These are phyloP conservation scores for Pycnonotus jocosus DNA, from an alignment of 2,113 vertebrate genomes.

Conservation along the genomic window DNA sequence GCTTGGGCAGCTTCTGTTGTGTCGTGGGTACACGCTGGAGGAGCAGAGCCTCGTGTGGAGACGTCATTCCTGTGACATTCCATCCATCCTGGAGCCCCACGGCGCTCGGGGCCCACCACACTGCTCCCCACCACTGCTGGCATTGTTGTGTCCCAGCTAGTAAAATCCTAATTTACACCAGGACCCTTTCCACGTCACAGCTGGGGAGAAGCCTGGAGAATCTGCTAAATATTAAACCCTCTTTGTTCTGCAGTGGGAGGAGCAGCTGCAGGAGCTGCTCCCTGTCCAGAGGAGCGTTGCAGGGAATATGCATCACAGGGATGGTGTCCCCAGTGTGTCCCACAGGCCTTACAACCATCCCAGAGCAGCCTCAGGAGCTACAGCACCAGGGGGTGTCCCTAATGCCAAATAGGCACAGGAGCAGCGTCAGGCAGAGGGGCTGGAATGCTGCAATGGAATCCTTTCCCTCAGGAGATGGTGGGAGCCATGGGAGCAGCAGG, in stretches of 20 bases:
- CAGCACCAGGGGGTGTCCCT: neutral
- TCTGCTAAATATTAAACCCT: neutral
- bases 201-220: neutral
- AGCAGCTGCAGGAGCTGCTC: neutral
- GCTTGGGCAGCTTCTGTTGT: neutral
- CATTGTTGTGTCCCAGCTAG: neutral
- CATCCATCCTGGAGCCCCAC: neutral
- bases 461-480: neutral
- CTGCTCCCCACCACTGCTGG: neutral
- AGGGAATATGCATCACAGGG: neutral
- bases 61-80: neutral
- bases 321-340: neutral
- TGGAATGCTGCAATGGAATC: neutral
- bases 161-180: neutral
- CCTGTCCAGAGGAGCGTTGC: neutral
- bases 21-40: neutral
- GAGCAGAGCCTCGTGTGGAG: neutral
- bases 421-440: neutral
- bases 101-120: neutral
- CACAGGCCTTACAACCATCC: neutral
- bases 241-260: neutral
- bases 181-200: neutral
- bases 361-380: neutral
- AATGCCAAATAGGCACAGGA: neutral
- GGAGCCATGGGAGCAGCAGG: neutral